Conservation (phyloP, 2,888 invertebrate species). For the Spilosoma lubricipeda region DNA sequence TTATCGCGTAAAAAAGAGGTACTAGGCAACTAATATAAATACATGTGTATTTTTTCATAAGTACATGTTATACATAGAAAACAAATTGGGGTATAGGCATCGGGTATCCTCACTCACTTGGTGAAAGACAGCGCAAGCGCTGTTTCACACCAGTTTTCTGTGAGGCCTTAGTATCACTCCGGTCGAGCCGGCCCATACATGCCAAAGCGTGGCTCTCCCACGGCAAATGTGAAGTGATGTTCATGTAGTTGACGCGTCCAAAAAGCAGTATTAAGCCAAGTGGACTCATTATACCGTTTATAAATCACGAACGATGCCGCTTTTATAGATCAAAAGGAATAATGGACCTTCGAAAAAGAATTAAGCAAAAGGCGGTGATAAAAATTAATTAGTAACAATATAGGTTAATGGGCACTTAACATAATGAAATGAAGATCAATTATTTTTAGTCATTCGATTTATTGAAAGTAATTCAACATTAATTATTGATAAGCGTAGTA, state of each 20-base stretch:
- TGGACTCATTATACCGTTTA: slow-evolving; percentile 36
- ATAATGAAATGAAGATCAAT: slow-evolving; percentile 28
- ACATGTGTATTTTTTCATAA: no score
- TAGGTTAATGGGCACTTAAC: slow-evolving; percentile 22
- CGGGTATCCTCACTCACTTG: no score
- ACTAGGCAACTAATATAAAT: no score
- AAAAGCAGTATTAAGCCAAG: slow-evolving; percentile 15
- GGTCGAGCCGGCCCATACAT: no score
- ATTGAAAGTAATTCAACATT: not conserved
- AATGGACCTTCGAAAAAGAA: slow-evolving; percentile 50
- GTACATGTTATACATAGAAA: no score
- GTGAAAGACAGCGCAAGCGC: no score
- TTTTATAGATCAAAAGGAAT: slow-evolving; percentile 59
- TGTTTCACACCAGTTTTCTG: no score
- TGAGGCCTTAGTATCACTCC: no score
- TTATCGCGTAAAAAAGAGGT: no score
- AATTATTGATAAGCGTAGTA: not conserved
- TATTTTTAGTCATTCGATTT: slow-evolving; percentile 12
- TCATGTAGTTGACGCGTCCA: not conserved
- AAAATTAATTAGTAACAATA: slow-evolving; percentile 52
- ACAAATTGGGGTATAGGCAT: no score
- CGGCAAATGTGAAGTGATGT: not conserved
- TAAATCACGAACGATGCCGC: slow-evolving; percentile 52
- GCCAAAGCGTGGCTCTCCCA: no score
- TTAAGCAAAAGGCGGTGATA: slow-evolving; percentile 45